Base-by-base conservation (phyloP, 2,888 invertebrate species). In the Plagodis dolabraria region DNA sequence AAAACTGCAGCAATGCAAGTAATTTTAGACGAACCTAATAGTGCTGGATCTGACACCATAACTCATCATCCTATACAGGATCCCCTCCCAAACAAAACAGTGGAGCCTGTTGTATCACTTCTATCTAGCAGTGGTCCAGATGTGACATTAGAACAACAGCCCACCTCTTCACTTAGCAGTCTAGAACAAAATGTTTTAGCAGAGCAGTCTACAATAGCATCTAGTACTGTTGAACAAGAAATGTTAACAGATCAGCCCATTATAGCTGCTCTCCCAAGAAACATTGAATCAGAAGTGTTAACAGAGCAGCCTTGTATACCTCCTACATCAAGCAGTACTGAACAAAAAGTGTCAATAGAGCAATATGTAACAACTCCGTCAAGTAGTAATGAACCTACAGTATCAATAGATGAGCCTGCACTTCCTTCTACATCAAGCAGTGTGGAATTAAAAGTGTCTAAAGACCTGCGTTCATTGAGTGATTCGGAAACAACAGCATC, bases 171-270 rank as follows among this genome's bases (percentile, higher is more conserved):
- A 40, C 5, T 10, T 5, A 40, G 5, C 5, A 40, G 40, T 40
- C 10, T 9, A 2, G 40, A 40, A 40, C 62, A 65, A 55, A 52
- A 43, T 59, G 36, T 47, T 49, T 57, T 63, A 47, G 53, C 52
- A 38, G 45, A 53, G 55, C 55, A 57, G 10, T 10, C 42, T 0
- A 8, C 36, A 36, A 36, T 36, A 36, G 22, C 40, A 40, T 40
- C 40, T 40, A 40, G 10, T 10, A 68, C 55, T 67, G 60, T 60
- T 52, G 66, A 60, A 53, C 49, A 68, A 53, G 51, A 47, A 47
- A 12, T 46, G 33, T 54, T 40, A 22, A 36, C 22, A 40, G 40
- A 40, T 10, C 40, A 9, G 40, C 10, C 10, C 10, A 12, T 12
- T 5, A 43, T 12, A 12, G 43, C 43, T 10, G 4, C 43, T 43